Evolutionary conservation across 2,797 vertebrate genomes (phyloP).

Genomic region (Hippocampus kuda): DNA sequence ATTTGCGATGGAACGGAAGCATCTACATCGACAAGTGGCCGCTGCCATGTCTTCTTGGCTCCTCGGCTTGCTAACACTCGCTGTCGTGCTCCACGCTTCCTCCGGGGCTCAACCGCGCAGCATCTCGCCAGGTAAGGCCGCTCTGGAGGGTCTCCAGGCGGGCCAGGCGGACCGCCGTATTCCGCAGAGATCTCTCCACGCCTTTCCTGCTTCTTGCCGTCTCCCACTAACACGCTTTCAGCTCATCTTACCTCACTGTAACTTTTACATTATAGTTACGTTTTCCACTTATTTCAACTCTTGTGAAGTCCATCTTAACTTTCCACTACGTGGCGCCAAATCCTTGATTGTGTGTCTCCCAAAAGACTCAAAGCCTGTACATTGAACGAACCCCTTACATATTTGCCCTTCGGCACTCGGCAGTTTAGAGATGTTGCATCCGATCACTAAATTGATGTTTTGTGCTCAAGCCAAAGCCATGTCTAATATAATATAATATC

Average conservation of each 20-base stretch:
- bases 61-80: constrained; percentile 12
- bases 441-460: too few species aligned
- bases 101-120: constrained; percentile 27
- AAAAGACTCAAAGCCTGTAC: neutral
- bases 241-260: neutral
- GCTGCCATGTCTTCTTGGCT: constrained; percentile 20
- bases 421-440: too few species aligned
- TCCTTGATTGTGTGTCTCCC: neutral
- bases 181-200: constrained; percentile 12
- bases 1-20: neutral
- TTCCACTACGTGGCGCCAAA: neutral
- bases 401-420: neutral
- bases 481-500: too few species aligned
- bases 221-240: neutral
- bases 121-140: constrained; percentile 53
- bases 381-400: neutral
- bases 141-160: constrained; percentile 9
- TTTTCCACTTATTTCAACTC: neutral
- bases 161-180: constrained; percentile 19
- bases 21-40: neutral
- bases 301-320: neutral
- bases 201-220: neutral
- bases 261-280: neutral
- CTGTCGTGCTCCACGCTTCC: constrained; percentile 12
- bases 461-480: too few species aligned